Evolutionary conservation across 2,888 invertebrate species (phyloP).

Genomic region (Steromphala cineraria): DNA sequence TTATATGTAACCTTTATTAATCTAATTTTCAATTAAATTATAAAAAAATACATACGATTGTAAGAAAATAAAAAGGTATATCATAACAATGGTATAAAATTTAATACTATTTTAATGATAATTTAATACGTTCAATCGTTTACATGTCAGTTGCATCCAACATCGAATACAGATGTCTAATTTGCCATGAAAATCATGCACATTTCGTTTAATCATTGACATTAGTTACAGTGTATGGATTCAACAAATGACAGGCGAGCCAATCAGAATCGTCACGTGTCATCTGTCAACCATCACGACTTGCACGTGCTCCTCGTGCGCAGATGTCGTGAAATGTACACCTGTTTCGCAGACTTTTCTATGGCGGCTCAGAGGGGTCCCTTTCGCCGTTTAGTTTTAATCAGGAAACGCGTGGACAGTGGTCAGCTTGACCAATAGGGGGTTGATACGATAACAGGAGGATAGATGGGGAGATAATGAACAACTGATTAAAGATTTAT

Average conservation of each 20-base stretch:
- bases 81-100: no score
- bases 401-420: neutral
- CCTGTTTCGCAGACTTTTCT: neutral
- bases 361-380: neutral
- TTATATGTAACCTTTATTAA: no score
- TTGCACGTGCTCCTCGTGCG: neutral
- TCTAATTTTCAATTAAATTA: no score
- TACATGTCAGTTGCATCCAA: no score
- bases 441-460: neutral
- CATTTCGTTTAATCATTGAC: no score
- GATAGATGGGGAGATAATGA: neutral
- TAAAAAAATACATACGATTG: no score
- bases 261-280: slow-evolving; percentile 1
- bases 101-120: no score
- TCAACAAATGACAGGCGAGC: neutral
- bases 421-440: neutral
- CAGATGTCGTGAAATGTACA: neutral
- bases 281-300: neutral
- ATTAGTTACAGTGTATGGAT: no score
- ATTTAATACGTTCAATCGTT: no score
- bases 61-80: no score
- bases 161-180: no score
- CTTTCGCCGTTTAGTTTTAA: neutral
- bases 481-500: neutral
- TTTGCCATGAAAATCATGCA: no score